Percentiles rank a stretch among this genome's conserved stretches.
Evolutionary conservation across 92 coral and sea anemone genomes (phyloP).

Genomic region (Metridium senile): DNA sequence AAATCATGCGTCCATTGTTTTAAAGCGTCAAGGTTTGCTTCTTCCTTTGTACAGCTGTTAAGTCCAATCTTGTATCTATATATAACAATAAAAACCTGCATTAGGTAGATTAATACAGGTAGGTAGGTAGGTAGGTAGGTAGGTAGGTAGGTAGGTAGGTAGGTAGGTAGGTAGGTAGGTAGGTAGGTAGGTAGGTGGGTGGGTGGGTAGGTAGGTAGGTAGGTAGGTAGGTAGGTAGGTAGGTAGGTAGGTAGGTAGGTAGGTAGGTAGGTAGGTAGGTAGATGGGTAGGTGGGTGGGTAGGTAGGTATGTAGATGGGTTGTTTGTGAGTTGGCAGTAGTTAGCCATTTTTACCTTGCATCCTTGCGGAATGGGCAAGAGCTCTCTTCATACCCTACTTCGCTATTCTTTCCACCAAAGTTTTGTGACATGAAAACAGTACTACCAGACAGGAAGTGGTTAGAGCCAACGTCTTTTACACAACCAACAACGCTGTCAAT

Average conservation of each 20-base stretch:
- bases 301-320: background rate
- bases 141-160: background rate
- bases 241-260: too few relatives aligned
- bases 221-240: too few relatives aligned
- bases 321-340: too few relatives aligned
- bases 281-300: too few relatives aligned
- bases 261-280: too few relatives aligned
- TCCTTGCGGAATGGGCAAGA: conserved; percentile 57
- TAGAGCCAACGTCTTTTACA: conserved; percentile 34
- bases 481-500: conserved; percentile 56
- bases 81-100: background rate
- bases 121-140: background rate
- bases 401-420: conserved; percentile 62
- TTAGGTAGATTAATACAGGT: background rate
- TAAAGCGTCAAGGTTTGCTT: conserved; percentile 36
- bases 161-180: too few relatives aligned
- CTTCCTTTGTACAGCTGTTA: conserved; percentile 33
- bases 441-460: conserved; percentile 25
- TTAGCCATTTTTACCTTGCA: conserved; percentile 68
- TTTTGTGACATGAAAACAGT: conserved; percentile 51
- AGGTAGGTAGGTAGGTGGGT: too few relatives aligned
- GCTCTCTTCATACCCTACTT: conserved; percentile 40
- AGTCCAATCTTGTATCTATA: conserved; percentile 69
- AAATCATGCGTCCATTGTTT: conserved; percentile 49
- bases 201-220: too few relatives aligned